Percentiles rank a stretch among this genome's conserved stretches.
Evolutionary conservation across 2,888 invertebrate genomes (phyloP).

Genomic region (Serripes groenlandicus): DNA sequence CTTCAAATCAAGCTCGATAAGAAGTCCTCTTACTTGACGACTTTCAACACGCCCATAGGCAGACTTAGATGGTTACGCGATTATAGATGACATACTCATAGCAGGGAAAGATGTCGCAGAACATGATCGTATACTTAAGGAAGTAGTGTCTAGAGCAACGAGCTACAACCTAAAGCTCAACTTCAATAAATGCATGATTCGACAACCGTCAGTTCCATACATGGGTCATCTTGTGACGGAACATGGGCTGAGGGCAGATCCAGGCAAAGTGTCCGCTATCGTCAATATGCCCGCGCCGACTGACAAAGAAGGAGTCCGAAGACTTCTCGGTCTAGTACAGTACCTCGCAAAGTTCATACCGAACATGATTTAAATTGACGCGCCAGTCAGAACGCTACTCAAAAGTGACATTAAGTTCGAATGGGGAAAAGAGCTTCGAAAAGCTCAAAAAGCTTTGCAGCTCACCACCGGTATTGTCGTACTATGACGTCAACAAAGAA

Average conservation of each 20-base stretch:
- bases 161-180: conserved; percentile 51
- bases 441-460: conserved; percentile 56
- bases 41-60: conserved; percentile 70
- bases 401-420: conserved; percentile 51
- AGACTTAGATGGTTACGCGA: conserved; percentile 68
- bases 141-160: conserved; percentile 53
- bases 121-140: no score
- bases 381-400: conserved; percentile 58
- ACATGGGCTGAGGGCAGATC: conserved; percentile 62
- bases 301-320: conserved; percentile 63
- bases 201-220: conserved; percentile 46
- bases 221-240: conserved; percentile 48
- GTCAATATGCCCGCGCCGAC: conserved; percentile 64
- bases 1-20: conserved; percentile 67
- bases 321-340: conserved; percentile 67
- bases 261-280: conserved; percentile 59
- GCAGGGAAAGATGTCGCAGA: conserved; percentile 44
- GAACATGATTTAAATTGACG: conserved; percentile 62
- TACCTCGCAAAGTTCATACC: conserved; percentile 66
- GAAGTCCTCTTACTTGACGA: conserved; percentile 59
- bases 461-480: conserved; percentile 56
- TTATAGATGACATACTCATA: conserved; percentile 69
- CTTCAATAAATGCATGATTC: conserved; percentile 52
- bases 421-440: conserved; percentile 56
- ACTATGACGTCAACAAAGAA: conserved; percentile 57